Percentiles rank a stretch among this genome's conserved stretches.
phyloP scores from a whole-genome alignment of 2,888 invertebrate species.

The Lithophane ornitopus region DNA sequence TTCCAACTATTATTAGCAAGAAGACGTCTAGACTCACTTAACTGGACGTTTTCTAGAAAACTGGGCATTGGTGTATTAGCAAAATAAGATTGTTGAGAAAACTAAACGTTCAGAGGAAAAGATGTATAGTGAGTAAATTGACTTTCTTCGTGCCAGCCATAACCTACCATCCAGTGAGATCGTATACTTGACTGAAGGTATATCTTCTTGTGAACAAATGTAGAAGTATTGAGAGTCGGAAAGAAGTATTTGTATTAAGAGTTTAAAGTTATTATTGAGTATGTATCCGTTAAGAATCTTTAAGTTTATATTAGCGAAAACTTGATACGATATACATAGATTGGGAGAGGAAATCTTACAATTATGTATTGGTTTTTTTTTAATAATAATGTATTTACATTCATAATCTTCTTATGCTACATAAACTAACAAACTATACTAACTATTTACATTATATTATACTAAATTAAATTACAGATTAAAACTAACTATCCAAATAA shows the following conservation, averaged over 20 bases:
- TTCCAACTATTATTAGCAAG: neutral
- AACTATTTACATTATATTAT: too few species aligned
- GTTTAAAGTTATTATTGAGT: neutral
- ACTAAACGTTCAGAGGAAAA: constrained; percentile 42
- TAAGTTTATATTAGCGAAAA: neutral
- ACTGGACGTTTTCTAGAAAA: constrained; percentile 18
- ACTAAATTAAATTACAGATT: too few species aligned
- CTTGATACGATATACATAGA: too few species aligned
- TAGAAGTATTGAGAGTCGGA: neutral
- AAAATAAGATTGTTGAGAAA: constrained; percentile 46
- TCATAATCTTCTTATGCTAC: too few species aligned
- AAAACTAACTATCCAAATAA: too few species aligned
- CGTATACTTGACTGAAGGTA: neutral
- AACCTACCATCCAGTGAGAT: constrained; percentile 43
- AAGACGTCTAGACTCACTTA: constrained; percentile 8
- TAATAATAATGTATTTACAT: too few species aligned
- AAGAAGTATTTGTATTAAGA: neutral
- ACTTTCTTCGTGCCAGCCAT: constrained; percentile 44
- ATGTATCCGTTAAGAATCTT: neutral
- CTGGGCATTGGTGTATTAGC: constrained; percentile 27
- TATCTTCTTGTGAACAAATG: neutral
- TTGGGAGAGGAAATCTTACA: too few species aligned
- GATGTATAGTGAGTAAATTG: constrained; percentile 64
- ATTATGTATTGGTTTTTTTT: too few species aligned
- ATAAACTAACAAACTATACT: too few species aligned